Evolutionary conservation across 2,113 vertebrate genomes (phyloP).

Genomic region (Calypte anna): DNA sequence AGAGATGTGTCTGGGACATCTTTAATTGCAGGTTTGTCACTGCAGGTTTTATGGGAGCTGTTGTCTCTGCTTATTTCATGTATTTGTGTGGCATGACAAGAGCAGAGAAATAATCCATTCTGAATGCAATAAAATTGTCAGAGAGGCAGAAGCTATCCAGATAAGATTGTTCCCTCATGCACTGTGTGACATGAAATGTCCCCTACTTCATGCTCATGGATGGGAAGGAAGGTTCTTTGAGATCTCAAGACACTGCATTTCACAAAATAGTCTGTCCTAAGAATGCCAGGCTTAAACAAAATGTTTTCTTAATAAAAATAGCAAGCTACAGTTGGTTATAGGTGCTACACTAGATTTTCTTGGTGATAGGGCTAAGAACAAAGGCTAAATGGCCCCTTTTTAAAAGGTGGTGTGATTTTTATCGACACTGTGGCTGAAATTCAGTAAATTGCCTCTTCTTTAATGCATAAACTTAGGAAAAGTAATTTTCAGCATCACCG

Average conservation of each 20-base stretch:
- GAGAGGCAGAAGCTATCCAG: background rate
- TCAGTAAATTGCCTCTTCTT: background rate
- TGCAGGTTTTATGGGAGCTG: background rate
- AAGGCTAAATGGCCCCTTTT: background rate
- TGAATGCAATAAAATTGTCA: background rate
- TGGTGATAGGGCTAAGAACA: background rate
- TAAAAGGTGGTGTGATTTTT: background rate
- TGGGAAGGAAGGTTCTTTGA: background rate
- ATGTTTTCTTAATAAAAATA: background rate
- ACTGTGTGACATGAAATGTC: background rate
- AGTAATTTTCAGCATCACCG: background rate
- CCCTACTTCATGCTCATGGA: background rate
- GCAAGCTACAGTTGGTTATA: background rate
- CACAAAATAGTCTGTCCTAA: background rate
- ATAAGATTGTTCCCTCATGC: accelerated
- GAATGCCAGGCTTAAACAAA: background rate
- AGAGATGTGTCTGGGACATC: background rate
- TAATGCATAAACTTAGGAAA: background rate
- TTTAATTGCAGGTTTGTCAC: background rate
- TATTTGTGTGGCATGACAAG: background rate
- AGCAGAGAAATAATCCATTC: background rate
- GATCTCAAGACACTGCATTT: background rate
- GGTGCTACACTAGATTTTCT: background rate
- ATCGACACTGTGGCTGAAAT: background rate
- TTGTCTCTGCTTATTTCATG: background rate